These are phyloP conservation scores for Coreius guichenoti DNA, from an alignment of 2,797 vertebrate genomes.

Conservation along the genomic window DNA sequence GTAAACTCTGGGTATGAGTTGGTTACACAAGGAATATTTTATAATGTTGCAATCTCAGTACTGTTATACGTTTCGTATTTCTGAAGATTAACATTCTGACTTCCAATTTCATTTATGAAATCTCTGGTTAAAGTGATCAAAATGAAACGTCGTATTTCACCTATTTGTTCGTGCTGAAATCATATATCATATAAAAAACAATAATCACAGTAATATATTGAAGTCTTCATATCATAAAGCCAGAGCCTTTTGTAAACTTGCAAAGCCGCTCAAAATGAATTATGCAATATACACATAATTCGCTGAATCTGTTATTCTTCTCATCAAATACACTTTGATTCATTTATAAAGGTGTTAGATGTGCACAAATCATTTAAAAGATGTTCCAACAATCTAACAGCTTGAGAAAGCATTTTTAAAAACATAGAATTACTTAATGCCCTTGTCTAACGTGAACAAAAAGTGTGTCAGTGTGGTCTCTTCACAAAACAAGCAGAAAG, in stretches of 20 bases:
- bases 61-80: background rate
- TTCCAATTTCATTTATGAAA: background rate
- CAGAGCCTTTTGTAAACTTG: background rate
- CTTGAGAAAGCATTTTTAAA: background rate
- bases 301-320: background rate
- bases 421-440: background rate
- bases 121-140: background rate
- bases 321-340: slow-evolving; percentile 25
- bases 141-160: background rate
- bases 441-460: background rate
- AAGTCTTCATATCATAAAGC: background rate
- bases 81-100: background rate
- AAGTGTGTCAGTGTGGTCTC: background rate
- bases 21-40: background rate
- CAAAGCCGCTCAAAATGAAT: background rate
- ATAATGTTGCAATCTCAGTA: background rate
- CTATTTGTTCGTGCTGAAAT: background rate
- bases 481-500: background rate
- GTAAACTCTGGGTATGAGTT: background rate
- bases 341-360: slow-evolving; percentile 7
- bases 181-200: background rate
- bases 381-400: background rate
- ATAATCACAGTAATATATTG: background rate
- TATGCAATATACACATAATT: slow-evolving; percentile 2
- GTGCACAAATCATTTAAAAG: slow-evolving; percentile 1